These are phyloP conservation scores for Oryctolagus cuniculus DNA, from an alignment of 2,113 vertebrate species.

Conservation along the genomic window mOryCun1.1 NC_091432.1:213994501-213995000, in stretches of 20 bases:
- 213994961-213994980: slow-evolving; percentile 16
- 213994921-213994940: not conserved
- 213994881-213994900: not conserved
- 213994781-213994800: slow-evolving; percentile 79
- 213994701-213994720: not conserved
- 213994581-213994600: not conserved
- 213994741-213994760: slow-evolving; percentile 65
- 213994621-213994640: slow-evolving; percentile 22
- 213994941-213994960: not conserved
- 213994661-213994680: slow-evolving; percentile 13
- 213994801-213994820: slow-evolving; percentile 46
- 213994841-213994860: not conserved
- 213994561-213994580: not conserved
- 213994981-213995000: not conserved
- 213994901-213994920: not conserved
- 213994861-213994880: not conserved
- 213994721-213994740: slow-evolving; percentile 26
- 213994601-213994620: not conserved
- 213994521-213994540: not conserved
- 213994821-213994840: slow-evolving; percentile 76
- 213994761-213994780: slow-evolving; percentile 79
- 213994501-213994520: slow-evolving; percentile 14
- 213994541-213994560: not conserved
- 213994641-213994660: slow-evolving; percentile 47
- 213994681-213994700: not conserved